Evolutionary conservation across 2,797 vertebrate genomes (phyloP).

Genomic region (Pogonophryne albipinna): DNA sequence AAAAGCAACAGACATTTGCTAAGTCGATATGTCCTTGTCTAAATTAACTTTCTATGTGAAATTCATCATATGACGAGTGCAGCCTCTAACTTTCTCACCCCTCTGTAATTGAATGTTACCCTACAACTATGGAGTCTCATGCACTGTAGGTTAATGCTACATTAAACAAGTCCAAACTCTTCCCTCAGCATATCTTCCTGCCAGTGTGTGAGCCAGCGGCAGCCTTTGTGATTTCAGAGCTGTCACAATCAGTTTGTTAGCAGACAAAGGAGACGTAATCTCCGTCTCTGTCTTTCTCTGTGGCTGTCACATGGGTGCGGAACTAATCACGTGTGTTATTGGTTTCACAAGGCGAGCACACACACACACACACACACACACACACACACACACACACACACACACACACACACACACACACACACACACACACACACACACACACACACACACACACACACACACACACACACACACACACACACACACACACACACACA

Average conservation of each 20-base stretch:
- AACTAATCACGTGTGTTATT: neutral
- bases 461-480: too few species aligned
- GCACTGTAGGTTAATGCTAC: neutral
- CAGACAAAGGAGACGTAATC: conserved; percentile 42
- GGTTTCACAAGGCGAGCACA: too few species aligned
- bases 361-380: too few species aligned
- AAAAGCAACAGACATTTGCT: too few species aligned
- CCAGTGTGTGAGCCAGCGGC: conserved; percentile 8
- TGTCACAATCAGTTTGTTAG: conserved; percentile 39
- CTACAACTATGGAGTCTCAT: neutral
- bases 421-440: too few species aligned
- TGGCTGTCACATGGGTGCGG: neutral
- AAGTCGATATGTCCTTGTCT: too few species aligned
- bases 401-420: too few species aligned
- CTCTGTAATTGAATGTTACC: neutral
- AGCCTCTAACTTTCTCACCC: neutral
- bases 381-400: too few species aligned
- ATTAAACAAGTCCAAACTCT: neutral
- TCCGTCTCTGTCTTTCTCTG: neutral
- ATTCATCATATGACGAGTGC: neutral
- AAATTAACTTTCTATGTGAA: neutral
- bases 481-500: too few species aligned
- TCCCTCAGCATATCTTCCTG: conserved; percentile 10
- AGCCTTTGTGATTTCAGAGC: conserved; percentile 46
- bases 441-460: too few species aligned